These are phyloP conservation scores for Ditylenchus weischeri DNA, from an alignment of 2,888 invertebrate genomes.

Conservation along the genomic window DNA sequence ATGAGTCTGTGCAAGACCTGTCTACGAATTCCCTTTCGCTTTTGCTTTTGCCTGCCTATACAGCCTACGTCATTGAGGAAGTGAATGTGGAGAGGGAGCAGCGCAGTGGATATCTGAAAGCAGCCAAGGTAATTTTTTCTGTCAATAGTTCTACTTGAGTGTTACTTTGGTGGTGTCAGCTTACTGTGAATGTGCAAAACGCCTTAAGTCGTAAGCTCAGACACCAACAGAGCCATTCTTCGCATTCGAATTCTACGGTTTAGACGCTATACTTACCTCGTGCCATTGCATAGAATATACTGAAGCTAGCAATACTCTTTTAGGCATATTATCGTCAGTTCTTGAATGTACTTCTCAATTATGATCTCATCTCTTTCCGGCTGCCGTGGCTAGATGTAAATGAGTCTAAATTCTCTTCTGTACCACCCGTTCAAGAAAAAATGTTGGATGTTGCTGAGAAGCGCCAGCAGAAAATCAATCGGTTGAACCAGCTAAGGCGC, in stretches of 20 bases:
- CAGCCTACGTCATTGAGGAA: conserved; percentile 37
- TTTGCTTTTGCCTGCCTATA: conserved; percentile 47
- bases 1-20: conserved; percentile 34
- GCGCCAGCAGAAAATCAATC: conserved; percentile 29
- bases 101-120: conserved; percentile 27
- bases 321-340: conserved; percentile 44
- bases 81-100: conserved; percentile 24
- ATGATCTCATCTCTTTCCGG: conserved; percentile 36
- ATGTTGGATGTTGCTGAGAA: conserved; percentile 11
- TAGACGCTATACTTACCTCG: no score
- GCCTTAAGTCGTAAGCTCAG: no score
- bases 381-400: conserved; percentile 41
- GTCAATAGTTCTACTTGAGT: no score
- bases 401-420: not conserved
- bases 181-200: no score
- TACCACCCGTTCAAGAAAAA: not conserved
- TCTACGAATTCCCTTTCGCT: conserved; percentile 42
- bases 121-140: conserved; percentile 23
- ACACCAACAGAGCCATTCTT: no score
- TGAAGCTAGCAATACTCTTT: not conserved
- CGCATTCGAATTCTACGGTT: no score
- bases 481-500: conserved; percentile 19
- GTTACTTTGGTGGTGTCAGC: no score
- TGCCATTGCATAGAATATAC: not conserved
- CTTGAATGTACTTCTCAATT: conserved; percentile 37